phyloP scores from a whole-genome alignment of 2,888 invertebrate species.

The Helobdella robusta region DNA sequence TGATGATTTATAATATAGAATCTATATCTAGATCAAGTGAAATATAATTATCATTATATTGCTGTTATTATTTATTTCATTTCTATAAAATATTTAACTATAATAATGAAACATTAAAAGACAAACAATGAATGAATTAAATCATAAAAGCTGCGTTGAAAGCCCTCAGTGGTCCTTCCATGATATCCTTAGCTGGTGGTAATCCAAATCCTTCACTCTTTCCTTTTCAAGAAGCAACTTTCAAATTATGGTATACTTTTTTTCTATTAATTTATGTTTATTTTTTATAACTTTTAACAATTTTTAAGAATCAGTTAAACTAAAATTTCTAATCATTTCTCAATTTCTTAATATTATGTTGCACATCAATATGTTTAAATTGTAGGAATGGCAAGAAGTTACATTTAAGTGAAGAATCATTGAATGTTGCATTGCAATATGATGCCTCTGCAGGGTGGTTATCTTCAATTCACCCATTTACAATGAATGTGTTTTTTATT shows the following conservation, averaged over 20 bases:
- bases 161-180: constrained; percentile 40
- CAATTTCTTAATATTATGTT: too few species aligned
- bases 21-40: too few species aligned
- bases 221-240: constrained; percentile 40
- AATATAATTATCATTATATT: neutral
- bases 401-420: constrained; percentile 37
- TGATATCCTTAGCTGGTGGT: constrained; percentile 45
- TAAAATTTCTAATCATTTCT: neutral
- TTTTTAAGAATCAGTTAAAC: too few species aligned
- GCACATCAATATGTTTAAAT: too few species aligned
- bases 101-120: too few species aligned
- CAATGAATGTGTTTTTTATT: neutral
- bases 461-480: neutral
- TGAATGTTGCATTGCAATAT: constrained; percentile 65
- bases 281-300: too few species aligned
- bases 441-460: constrained; percentile 61
- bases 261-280: neutral
- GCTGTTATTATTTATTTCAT: too few species aligned
- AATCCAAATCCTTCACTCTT: constrained; percentile 44
- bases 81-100: too few species aligned
- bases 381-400: constrained; percentile 41
- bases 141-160: constrained; percentile 17
- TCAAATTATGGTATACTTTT: constrained; percentile 38
- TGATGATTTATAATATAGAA: too few species aligned
- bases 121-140: too few species aligned